A percentile compares a stretch with the other conserved stretches of the same genome.
Evolutionary conservation across 2,113 vertebrate species (phyloP).

Genomic region (Himantopus leucocephalus): DNA sequence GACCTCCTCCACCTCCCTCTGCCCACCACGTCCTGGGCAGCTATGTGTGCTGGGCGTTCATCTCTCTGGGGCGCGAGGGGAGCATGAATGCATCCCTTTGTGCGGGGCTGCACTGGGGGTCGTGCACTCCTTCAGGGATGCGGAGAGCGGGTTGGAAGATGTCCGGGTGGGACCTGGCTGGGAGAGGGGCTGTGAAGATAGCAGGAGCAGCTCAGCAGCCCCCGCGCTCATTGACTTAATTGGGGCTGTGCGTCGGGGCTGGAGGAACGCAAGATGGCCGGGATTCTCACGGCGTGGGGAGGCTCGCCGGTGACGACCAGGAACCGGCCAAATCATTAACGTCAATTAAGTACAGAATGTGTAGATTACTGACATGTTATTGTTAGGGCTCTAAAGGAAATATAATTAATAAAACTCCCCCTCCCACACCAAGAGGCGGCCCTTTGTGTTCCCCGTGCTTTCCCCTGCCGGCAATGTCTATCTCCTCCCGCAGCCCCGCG

Average conservation of each 20-base stretch:
- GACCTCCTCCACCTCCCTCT: neutral
- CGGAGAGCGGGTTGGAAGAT: rapidly evolving
- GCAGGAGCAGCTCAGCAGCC: neutral
- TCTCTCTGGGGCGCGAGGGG: rapidly evolving
- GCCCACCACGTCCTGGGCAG: rapidly evolving
- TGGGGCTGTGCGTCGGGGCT: neutral
- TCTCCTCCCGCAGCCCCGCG: neutral
- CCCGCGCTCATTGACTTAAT: neutral
- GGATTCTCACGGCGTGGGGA: conserved; percentile 31
- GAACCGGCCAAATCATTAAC: conserved; percentile 44
- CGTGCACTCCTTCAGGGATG: neutral
- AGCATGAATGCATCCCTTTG: neutral
- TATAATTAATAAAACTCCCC: conserved; percentile 49
- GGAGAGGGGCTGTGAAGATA: neutral
- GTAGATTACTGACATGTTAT: conserved; percentile 25
- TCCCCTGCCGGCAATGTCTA: neutral
- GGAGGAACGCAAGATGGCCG: neutral
- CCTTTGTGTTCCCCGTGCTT: conserved; percentile 30
- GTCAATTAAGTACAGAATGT: conserved; percentile 25
- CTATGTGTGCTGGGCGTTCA: rapidly evolving
- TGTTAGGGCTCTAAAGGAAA: conserved; percentile 53
- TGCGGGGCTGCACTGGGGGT: neutral
- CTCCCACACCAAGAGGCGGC: neutral
- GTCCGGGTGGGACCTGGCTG: neutral
- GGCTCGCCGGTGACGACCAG: neutral